Evolutionary conservation across 2,888 invertebrate genomes (phyloP), one percentile per base, ranked within the genome.

Genomic region (Bembecia ichneumoniformis): DNA sequence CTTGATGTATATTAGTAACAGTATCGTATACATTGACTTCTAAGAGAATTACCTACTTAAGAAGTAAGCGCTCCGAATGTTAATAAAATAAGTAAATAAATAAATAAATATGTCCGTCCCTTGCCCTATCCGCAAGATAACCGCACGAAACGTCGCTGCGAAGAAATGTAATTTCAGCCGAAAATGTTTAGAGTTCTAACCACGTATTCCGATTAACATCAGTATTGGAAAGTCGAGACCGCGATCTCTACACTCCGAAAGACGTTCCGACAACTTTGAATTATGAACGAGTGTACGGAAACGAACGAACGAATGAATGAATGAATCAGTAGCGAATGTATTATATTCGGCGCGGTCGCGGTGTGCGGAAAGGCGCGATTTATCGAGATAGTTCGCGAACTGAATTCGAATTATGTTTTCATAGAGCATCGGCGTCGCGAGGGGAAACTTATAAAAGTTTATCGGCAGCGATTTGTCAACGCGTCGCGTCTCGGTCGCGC

Each of bases 401-500:
- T 52, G 59, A 58, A 58, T 60, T 55, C 57, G 60, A 62, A 63
- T 65, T 60, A 55, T 56, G 64, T 28, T 15, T 28, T 28, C 11
- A 16, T 15, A 28, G 46, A n/a, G 28, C 28, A 28, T 28, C 28
- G 28, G 28, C 2, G 28, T 28, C 28, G 28, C 28, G 11, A 46
- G 16, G 51, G 58, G 62, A 59, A 61, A 64, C 66, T 59, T 66
- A 68, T 65, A 63, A 69, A 64, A 67, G 61, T 69, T 66, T 70
- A 71, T 71, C 65, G 65, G 54, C 52, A 50, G 58, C 66, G 56
- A 70, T 73, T 69, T 68, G 68, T 74, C 71, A 65, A 56, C 64
- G 62, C 59, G 55, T 52, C 58, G 49, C 51, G 57, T 44, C 47
- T 64, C 62, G 58, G 55, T 52, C 58, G 49, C 50, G 57, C 46